A percentile compares a stretch with the other conserved stretches of the same genome.
These are phyloP conservation scores for Orchesella cincta DNA, from an alignment of 1,140 invertebrate genomes.

Conservation along the genomic window DNA sequence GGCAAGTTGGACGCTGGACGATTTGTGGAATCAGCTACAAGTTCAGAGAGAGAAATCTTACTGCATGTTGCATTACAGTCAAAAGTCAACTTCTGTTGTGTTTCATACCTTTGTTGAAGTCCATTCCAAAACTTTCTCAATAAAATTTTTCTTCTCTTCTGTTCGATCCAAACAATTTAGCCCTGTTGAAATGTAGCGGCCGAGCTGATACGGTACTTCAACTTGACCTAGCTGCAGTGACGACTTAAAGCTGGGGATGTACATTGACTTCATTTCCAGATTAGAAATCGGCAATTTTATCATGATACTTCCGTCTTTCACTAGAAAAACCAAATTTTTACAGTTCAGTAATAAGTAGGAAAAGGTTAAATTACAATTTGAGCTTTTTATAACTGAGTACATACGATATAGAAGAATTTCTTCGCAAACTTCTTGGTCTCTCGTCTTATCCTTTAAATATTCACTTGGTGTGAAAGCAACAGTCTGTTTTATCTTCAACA, in stretches of 20 bases:
- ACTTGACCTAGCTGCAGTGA: background rate
- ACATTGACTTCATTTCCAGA: background rate
- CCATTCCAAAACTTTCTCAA: slow-evolving; percentile 20
- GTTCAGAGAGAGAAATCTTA: background rate
- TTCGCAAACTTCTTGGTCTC: background rate
- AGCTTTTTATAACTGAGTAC: no score
- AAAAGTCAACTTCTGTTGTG: background rate
- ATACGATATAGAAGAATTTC: background rate
- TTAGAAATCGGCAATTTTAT: slow-evolving; percentile 9
- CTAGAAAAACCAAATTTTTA: background rate
- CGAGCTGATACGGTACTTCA: slow-evolving; percentile 15
- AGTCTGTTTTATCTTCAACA: background rate
- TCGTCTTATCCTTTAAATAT: background rate
- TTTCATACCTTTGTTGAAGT: slow-evolving; percentile 16
- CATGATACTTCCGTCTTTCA: slow-evolving; percentile 28
- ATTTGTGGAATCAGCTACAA: slow-evolving; percentile 31
- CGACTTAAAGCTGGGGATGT: background rate
- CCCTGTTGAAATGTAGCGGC: background rate
- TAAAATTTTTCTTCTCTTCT: slow-evolving; percentile 17
- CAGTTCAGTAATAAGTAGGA: background rate
- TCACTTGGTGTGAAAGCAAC: background rate
- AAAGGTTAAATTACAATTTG: background rate
- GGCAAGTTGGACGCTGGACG: slow-evolving; percentile 19
- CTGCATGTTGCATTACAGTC: background rate
- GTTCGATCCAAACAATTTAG: background rate